Evolutionary conservation across 2,113 vertebrate genomes (phyloP), one percentile per base, ranked within the genome.

Genomic region (Chloroceryle aenea): DNA sequence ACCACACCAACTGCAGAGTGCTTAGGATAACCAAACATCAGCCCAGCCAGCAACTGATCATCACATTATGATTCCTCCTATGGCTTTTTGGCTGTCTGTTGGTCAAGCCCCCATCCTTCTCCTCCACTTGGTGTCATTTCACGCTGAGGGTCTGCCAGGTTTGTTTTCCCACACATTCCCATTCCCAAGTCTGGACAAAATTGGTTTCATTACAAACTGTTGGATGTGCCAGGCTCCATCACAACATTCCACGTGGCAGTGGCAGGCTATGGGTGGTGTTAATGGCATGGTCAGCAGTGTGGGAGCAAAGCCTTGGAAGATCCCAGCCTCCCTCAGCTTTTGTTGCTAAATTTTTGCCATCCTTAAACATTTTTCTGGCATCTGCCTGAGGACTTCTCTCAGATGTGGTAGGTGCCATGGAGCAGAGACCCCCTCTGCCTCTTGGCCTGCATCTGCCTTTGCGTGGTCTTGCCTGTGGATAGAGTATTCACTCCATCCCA

Each of bases 211-310:
- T 43, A 47, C 20, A 74, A 56, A 30, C 23, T 63, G 43, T 42
- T 55, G 61, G n/a, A 27, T 50, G 26, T 12, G 8, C 12, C 59
- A 58, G 29, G 13, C 56, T 85, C 64, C 15, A 2, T 36, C 0
- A 0, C 3, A 62, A 29, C 0, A 1, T 45, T 85, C 30, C 26
- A 1, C 4, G 62, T 38, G 5, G 53, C 36, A 13, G 26, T 30
- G 52, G 7, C 25, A 58, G 73, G 6, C 32, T 9, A 47, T 10
- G 3, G 25, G 30, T 67, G 26, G 1, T 59, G 59, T 71, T 50
- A 86, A 38, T 56, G 11, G 0, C 36, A 3, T 0, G 26, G 52
- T 63, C 34, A 47, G 59, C 29, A 42, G 36, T 26, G 40, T 14
- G 14, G 29, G 29, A 91, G 29, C 32, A n/a, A n/a, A n/a, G n/a